These are phyloP conservation scores for Pangasius larnaudii DNA, from an alignment of 2,797 vertebrate species.

Conservation along the genomic window DNA sequence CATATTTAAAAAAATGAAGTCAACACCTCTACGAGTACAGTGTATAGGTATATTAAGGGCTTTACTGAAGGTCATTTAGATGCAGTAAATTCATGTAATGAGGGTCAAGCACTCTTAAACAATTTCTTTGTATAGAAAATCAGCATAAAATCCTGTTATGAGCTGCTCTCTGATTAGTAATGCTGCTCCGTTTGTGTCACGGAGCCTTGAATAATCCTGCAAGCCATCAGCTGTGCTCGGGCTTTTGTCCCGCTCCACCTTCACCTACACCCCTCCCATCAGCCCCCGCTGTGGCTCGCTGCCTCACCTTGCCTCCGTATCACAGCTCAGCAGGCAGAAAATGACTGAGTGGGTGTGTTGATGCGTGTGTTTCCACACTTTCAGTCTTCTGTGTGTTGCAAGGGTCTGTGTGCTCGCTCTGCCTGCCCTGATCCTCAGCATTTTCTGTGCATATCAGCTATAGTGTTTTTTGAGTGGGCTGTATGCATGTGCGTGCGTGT, in stretches of 20 bases:
- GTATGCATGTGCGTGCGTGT: slow-evolving; percentile 27
- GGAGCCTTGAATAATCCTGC: slow-evolving; percentile 42
- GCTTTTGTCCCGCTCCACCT: slow-evolving; percentile 65
- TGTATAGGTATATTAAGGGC: not conserved
- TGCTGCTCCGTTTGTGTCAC: slow-evolving; percentile 16
- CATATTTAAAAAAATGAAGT: not conserved
- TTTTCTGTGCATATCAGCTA: slow-evolving; percentile 44
- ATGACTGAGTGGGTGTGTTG: slow-evolving; percentile 35
- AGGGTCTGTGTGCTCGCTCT: slow-evolving; percentile 20
- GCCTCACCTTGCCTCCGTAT: slow-evolving; percentile 74
- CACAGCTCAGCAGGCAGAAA: slow-evolving; percentile 59
- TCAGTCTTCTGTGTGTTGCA: slow-evolving; percentile 18
- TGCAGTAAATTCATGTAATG: not conserved
- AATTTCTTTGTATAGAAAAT: not conserved
- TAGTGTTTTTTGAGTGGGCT: slow-evolving; percentile 31
- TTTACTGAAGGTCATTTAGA: not conserved
- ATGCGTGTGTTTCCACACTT: slow-evolving; percentile 32
- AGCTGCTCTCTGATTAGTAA: slow-evolving; percentile 3
- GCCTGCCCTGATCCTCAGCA: slow-evolving; percentile 32
- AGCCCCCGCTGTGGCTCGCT: slow-evolving; percentile 56
- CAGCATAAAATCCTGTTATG: slow-evolving; percentile 21
- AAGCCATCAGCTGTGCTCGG: slow-evolving; percentile 53
- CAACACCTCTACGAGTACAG: not conserved
- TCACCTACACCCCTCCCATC: slow-evolving; percentile 64
- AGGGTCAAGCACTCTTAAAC: slow-evolving; percentile 4